Conservation (phyloP, 23 tunicate genomes). For the Ciona savignyi region DNA sequence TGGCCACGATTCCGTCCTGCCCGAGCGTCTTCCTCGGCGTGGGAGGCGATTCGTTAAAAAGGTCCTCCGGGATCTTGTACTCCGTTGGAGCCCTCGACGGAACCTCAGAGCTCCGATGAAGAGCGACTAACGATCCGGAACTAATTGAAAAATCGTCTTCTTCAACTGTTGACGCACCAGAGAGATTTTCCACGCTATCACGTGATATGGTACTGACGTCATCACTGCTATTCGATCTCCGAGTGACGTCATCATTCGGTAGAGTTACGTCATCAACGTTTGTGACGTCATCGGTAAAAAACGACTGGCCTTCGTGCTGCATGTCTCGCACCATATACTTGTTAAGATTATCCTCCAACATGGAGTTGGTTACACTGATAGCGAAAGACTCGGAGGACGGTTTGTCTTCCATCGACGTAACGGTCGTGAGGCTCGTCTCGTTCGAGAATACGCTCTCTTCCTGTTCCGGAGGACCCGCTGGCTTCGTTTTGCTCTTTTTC, state of each 20-base stretch:
- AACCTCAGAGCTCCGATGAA: neutral
- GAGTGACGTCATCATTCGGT: conserved; percentile 1
- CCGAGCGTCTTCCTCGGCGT: neutral
- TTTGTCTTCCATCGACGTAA: neutral
- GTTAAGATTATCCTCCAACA: conserved; percentile 9
- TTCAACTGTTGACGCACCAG: conserved; percentile 2
- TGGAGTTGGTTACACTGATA: conserved; percentile 46
- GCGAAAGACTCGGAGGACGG: conserved; percentile 28
- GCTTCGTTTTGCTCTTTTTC: conserved; percentile 14
- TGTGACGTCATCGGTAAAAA: conserved; percentile 8
- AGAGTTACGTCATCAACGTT: too few relatives aligned
- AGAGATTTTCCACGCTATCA: conserved; percentile 9
- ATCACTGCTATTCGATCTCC: conserved; percentile 3
- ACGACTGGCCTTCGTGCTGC: conserved; percentile 4
- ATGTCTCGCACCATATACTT: conserved; percentile 12
- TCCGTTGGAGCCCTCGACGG: neutral
- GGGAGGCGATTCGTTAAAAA: neutral
- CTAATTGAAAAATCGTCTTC: neutral
- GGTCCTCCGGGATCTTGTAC: conserved; percentile 48
- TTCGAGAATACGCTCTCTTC: neutral
- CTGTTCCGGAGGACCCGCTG: neutral
- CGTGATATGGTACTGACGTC: conserved; percentile 35
- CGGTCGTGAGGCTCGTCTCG: conserved; percentile 2
- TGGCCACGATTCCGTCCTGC: conserved; percentile 52
- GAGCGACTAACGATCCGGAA: neutral